Conservation (phyloP, 2,113 vertebrate species). For the Cebidichthys violaceus region DNA sequence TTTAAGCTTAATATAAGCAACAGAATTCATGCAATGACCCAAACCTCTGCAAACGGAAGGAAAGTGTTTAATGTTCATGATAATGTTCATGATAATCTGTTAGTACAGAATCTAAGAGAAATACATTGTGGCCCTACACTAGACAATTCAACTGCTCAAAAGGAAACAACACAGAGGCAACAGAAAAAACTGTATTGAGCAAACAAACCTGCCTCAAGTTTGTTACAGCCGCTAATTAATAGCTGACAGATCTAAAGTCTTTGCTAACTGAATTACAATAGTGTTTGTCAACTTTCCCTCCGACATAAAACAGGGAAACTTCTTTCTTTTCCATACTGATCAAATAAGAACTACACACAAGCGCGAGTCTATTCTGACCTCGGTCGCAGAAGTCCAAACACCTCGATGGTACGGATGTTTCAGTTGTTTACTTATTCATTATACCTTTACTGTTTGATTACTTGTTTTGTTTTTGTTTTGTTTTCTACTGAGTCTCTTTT, state of each 20-base stretch:
- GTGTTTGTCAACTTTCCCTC: too few relatives aligned
- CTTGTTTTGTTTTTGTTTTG: too few relatives aligned
- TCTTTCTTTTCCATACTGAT: too few relatives aligned
- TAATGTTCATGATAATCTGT: not conserved
- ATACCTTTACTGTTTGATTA: too few relatives aligned
- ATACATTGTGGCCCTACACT: not conserved
- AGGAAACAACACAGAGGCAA: not conserved
- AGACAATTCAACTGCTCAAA: not conserved
- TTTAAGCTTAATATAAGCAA: not conserved
- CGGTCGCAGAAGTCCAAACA: too few relatives aligned
- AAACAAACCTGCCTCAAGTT: not conserved
- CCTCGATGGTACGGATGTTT: too few relatives aligned
- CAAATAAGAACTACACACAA: too few relatives aligned
- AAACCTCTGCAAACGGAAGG: not conserved
- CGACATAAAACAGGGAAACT: too few relatives aligned
- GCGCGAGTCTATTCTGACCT: too few relatives aligned
- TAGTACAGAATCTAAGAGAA: not conserved
- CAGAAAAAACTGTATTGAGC: not conserved
- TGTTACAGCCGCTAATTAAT: not conserved
- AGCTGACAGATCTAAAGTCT: not conserved
- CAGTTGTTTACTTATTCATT: too few relatives aligned
- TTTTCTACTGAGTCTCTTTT: too few relatives aligned
- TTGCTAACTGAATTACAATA: too few relatives aligned
- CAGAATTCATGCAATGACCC: not conserved
- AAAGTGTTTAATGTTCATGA: not conserved